Percentiles rank a stretch among this genome's conserved stretches.
phyloP scores from a whole-genome alignment of 1,140 invertebrate genomes.

The Aphis craccivora region DNA sequence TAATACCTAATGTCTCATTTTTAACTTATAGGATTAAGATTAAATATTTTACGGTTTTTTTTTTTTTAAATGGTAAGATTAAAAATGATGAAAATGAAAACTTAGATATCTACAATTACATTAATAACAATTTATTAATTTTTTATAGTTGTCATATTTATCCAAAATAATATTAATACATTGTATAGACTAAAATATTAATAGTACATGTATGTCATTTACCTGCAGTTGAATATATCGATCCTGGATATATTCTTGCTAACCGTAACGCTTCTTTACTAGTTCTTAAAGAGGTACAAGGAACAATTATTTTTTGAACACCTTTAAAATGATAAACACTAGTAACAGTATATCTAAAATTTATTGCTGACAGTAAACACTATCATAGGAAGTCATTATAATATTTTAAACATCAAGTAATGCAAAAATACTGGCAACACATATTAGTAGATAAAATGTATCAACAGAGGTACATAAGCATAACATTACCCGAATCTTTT shows the following conservation, averaged over 20 bases:
- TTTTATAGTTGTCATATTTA: background rate
- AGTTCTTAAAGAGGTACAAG: slow-evolving; percentile 84
- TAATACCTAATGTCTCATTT: background rate
- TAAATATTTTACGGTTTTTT: background rate
- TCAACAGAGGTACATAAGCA: background rate
- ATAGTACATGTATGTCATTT: slow-evolving; percentile 42
- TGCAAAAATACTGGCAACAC: background rate
- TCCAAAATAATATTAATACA: background rate
- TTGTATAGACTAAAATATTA: background rate
- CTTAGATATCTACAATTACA: no score
- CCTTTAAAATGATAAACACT: slow-evolving; percentile 67
- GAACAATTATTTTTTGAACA: slow-evolving; percentile 94
- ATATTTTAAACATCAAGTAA: background rate
- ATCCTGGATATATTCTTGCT: slow-evolving; percentile 86
- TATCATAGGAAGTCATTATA: background rate
- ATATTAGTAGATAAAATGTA: background rate
- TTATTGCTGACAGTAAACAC: background rate
- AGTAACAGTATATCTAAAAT: background rate
- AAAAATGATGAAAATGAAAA: no score
- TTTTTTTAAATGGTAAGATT: background rate
- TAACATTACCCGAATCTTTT: slow-evolving; percentile 81
- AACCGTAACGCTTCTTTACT: slow-evolving; percentile 90
- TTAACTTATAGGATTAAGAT: background rate
- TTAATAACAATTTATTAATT: no score
- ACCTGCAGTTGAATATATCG: slow-evolving; percentile 92